Conservation (phyloP, 2,888 invertebrate genomes). For the Zaprionus lineosus region DNA sequence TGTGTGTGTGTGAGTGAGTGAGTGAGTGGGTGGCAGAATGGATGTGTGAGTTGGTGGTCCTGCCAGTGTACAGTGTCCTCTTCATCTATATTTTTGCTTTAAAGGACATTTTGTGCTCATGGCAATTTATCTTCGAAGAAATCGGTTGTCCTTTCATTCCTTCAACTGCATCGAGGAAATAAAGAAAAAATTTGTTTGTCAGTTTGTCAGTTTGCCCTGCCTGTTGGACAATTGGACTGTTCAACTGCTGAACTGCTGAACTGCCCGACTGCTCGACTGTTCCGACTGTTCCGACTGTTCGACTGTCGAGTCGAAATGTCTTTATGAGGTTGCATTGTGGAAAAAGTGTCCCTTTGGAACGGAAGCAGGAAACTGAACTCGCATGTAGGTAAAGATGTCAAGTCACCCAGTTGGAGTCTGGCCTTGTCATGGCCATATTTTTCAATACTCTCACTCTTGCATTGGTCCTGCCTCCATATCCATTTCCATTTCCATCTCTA, state of each 20-base stretch:
- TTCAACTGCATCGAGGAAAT: constrained; percentile 51
- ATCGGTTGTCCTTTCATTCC: constrained; percentile 27
- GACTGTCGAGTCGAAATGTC: constrained; percentile 43
- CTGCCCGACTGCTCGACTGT: constrained; percentile 2
- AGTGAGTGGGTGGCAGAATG: background rate
- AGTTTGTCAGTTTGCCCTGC: constrained; percentile 35
- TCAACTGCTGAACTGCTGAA: background rate
- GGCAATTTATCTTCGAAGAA: constrained; percentile 66
- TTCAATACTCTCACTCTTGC: no score
- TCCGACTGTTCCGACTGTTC: constrained; percentile 9
- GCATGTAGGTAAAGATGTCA: constrained; percentile 72
- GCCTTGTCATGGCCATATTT: constrained; percentile 52
- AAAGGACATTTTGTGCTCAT: constrained; percentile 69
- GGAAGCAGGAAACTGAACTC: constrained; percentile 66
- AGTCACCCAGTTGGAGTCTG: constrained; percentile 51
- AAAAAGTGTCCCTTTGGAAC: constrained; percentile 35
- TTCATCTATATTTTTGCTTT: constrained; percentile 61
- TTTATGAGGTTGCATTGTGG: constrained; percentile 60
- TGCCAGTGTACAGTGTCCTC: constrained; percentile 41
- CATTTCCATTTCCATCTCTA: no score
- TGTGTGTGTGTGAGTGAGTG: constrained; percentile 9
- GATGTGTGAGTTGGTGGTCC: constrained; percentile 53
- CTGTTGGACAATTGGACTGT: constrained; percentile 4
- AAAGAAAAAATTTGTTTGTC: constrained; percentile 71
- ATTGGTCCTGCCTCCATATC: no score